These are phyloP conservation scores for Sebastes fasciatus DNA, from an alignment of 2,113 vertebrate species.

Conservation along the genomic window DNA sequence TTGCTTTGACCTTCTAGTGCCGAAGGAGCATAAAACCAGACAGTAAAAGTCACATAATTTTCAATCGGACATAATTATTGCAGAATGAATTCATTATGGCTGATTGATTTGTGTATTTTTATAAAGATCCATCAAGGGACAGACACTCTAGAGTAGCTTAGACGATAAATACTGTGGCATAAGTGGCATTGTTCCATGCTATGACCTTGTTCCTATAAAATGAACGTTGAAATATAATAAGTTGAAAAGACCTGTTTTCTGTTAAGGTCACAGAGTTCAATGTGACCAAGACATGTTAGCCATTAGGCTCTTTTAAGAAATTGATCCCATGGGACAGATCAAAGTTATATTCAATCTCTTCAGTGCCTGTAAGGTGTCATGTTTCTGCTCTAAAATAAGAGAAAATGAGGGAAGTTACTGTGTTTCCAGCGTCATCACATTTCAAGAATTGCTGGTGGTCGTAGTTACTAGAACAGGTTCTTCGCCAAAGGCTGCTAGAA, in stretches of 20 bases:
- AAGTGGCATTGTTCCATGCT: background rate
- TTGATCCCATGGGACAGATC: conserved; percentile 22
- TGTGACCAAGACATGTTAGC: background rate
- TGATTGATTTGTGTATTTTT: conserved; percentile 41
- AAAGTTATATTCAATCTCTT: conserved; percentile 30
- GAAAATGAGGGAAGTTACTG: conserved; percentile 6
- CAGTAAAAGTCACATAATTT: conserved; percentile 51
- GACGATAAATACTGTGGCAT: background rate
- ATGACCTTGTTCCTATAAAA: background rate
- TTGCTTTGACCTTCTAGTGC: conserved; percentile 43
- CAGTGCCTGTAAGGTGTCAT: conserved; percentile 16
- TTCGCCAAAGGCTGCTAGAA: conserved; percentile 8
- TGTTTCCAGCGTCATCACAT: conserved; percentile 51
- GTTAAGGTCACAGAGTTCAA: background rate
- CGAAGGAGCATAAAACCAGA: conserved; percentile 38
- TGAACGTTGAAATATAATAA: background rate
- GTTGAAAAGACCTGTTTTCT: background rate
- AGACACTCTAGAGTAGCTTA: background rate
- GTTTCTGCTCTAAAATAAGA: conserved; percentile 22
- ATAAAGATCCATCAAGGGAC: conserved; percentile 9
- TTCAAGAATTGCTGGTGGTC: conserved; percentile 38
- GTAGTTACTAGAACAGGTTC: conserved; percentile 43
- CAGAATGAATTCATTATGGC: conserved; percentile 37
- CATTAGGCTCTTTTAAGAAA: background rate
- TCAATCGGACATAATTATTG: conserved; percentile 40